Percentiles rank a stretch among this genome's conserved stretches.
phyloP scores from a whole-genome alignment of 1,140 invertebrate genomes.

The Microplitis mediator region DNA sequence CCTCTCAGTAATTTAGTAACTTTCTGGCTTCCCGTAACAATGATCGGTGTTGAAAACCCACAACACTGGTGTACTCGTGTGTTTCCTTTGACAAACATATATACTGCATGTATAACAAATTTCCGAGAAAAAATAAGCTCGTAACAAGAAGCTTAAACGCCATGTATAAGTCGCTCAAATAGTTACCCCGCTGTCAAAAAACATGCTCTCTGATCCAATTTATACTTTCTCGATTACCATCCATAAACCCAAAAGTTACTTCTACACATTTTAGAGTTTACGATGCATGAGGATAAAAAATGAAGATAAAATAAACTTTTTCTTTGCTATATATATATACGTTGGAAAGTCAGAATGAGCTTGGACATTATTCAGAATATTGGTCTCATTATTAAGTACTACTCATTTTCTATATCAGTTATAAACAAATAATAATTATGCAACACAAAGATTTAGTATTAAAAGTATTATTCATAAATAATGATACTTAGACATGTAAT shows the following conservation, averaged over 20 bases:
- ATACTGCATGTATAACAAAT: constrained; percentile 37
- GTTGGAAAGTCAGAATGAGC: no score
- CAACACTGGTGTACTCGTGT: no score
- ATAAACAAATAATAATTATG: no score
- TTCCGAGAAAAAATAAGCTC: constrained; percentile 40
- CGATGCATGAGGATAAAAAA: constrained; percentile 11
- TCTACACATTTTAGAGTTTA: constrained; percentile 22
- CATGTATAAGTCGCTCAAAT: constrained; percentile 27
- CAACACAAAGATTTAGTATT: no score
- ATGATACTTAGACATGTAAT: no score
- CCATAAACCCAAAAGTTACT: constrained; percentile 8
- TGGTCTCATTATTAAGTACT: no score
- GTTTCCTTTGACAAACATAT: background rate
- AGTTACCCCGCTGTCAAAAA: background rate
- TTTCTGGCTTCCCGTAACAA: no score
- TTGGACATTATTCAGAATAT: no score
- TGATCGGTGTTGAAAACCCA: no score
- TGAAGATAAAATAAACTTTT: constrained; percentile 9
- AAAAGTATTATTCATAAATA: no score
- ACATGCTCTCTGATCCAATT: constrained; percentile 4
- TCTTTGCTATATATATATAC: background rate
- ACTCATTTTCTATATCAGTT: no score
- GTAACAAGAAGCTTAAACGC: constrained; percentile 30
- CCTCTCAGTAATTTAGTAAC: no score
- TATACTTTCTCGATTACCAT: background rate